Percentiles rank a stretch among this genome's conserved stretches.
Conservation (phyloP, 92 coral and sea anemone species). For the Phenganax marumi region DNA sequence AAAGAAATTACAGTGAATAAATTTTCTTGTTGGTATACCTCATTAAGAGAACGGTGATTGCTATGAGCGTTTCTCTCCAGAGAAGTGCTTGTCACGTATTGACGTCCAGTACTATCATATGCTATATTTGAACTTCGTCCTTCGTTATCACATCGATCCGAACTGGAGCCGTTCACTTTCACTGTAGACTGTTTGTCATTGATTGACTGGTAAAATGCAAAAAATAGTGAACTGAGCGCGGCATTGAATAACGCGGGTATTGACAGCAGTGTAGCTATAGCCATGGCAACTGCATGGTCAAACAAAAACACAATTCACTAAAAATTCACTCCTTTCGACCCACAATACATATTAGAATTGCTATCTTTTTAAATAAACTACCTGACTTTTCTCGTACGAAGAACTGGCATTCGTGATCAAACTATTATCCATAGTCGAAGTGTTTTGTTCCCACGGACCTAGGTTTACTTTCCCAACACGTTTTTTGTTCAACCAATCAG, state of each 20-base stretch:
- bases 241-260: too few relatives aligned
- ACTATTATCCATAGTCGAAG: background rate
- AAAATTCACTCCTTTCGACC: too few relatives aligned
- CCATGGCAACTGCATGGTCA: too few relatives aligned
- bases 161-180: background rate
- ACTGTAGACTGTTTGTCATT: background rate
- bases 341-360: too few relatives aligned
- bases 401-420: background rate
- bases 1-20: background rate
- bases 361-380: background rate
- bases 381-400: background rate
- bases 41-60: slow-evolving; percentile 23
- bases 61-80: background rate
- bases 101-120: background rate
- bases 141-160: background rate
- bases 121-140: background rate
- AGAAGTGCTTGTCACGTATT: background rate
- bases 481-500: background rate
- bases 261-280: too few relatives aligned
- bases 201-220: background rate
- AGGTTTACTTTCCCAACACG: slow-evolving; percentile 24
- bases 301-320: too few relatives aligned
- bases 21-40: background rate
- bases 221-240: background rate
- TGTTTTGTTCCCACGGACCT: slow-evolving; percentile 21